Evolutionary conservation across 2,888 invertebrate genomes (phyloP).

Genomic region (Prenolepis imparis): DNA sequence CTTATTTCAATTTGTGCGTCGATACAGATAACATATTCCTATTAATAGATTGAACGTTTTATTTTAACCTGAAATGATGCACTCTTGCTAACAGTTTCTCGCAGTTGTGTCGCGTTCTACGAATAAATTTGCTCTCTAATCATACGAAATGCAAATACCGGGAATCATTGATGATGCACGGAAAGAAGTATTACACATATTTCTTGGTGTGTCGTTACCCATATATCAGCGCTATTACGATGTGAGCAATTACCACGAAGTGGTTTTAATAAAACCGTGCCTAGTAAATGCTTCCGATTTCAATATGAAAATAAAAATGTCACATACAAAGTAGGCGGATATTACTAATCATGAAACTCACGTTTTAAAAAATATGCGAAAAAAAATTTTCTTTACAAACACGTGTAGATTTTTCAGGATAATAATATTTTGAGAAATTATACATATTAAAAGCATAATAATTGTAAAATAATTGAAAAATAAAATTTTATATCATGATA

Average conservation of each 20-base stretch:
- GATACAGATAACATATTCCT: neutral
- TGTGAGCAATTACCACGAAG: neutral
- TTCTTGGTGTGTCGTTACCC: neutral
- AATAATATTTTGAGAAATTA: neutral
- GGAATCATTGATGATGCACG: slow-evolving; percentile 5
- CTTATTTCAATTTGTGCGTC: neutral
- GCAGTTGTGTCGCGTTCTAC: neutral
- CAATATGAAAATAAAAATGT: neutral
- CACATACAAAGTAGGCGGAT: neutral
- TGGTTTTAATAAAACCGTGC: neutral
- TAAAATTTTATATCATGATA: neutral
- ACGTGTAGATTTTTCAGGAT: neutral
- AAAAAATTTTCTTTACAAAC: neutral
- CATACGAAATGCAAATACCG: neutral
- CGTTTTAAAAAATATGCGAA: neutral
- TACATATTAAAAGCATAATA: neutral
- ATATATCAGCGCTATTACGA: neutral
- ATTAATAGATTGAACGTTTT: neutral
- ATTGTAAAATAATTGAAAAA: neutral
- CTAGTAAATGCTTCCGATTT: neutral
- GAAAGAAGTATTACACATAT: neutral
- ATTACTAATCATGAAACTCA: neutral
- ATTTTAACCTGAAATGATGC: neutral
- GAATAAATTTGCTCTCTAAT: slow-evolving; percentile 22
- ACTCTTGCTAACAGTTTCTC: neutral